Conservation (phyloP, 1,140 invertebrate genomes). For the Akabosia matsudoensis region DNA sequence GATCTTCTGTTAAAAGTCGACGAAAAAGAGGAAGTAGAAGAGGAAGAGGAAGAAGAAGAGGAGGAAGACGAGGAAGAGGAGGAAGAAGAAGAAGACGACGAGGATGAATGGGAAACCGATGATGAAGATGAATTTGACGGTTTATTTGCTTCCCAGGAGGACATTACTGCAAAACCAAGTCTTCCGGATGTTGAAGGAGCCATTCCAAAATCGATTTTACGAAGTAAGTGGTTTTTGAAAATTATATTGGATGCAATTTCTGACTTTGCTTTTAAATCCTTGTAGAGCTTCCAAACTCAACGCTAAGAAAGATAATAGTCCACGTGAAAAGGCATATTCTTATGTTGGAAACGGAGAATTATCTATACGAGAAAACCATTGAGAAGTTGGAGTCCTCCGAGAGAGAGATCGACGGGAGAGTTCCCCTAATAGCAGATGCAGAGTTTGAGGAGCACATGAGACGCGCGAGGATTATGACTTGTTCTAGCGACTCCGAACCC, state of each 20-base stretch:
- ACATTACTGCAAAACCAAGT: background rate
- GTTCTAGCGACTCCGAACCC: constrained; percentile 1
- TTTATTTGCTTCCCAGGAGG: background rate
- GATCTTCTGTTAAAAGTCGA: background rate
- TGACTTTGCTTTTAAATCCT: background rate
- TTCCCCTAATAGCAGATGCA: background rate
- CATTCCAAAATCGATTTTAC: background rate
- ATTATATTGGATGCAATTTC: background rate
- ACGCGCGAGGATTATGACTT: background rate
- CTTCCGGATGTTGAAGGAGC: constrained; percentile 14
- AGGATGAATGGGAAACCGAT: constrained; percentile 6
- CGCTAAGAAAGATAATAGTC: background rate
- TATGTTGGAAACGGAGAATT: constrained; percentile 13
- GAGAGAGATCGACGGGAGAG: background rate
- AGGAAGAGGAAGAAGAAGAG: constrained; percentile 11
- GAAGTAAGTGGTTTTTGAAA: background rate
- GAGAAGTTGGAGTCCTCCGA: constrained; percentile 1
- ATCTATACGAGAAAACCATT: constrained; percentile 12
- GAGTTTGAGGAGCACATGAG: constrained; percentile 9
- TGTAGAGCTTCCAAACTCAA: constrained; percentile 16
- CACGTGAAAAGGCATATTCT: constrained; percentile 3
- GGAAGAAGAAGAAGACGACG: background rate
- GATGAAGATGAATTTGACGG: constrained; percentile 17
- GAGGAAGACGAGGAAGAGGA: background rate
- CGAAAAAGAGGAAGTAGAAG: background rate